Percentiles rank a stretch among this genome's conserved stretches.
These are phyloP conservation scores for Limulus polyphemus DNA, from an alignment of 2,888 invertebrate species.

Conservation along the genomic window DNA sequence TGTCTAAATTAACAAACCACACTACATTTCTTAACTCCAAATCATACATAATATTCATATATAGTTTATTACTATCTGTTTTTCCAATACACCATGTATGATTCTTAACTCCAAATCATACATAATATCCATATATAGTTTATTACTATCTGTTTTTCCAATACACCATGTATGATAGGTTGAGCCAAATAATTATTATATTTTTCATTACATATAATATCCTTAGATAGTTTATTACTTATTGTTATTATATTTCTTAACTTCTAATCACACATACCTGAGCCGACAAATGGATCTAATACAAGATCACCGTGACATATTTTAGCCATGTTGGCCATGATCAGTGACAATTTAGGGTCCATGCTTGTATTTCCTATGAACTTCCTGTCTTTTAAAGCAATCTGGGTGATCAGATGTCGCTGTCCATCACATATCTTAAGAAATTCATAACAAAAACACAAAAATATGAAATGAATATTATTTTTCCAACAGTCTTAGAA, in stretches of 20 bases:
- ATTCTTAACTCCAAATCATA: too few species aligned
- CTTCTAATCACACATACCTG: constrained; percentile 35
- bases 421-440: constrained; percentile 71
- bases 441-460: constrained; percentile 3
- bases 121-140: too few species aligned
- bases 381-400: constrained; percentile 74
- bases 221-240: neutral
- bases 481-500: too few species aligned
- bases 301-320: constrained; percentile 58
- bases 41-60: too few species aligned
- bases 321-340: constrained; percentile 91
- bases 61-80: too few species aligned
- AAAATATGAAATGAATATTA: neutral
- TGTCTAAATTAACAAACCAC: too few species aligned
- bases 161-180: too few species aligned
- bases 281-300: constrained; percentile 89
- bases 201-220: too few species aligned
- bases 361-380: constrained; percentile 98
- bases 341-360: constrained; percentile 84
- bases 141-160: too few species aligned
- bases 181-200: too few species aligned
- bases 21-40: too few species aligned
- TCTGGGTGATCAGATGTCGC: constrained; percentile 59
- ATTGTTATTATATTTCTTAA: neutral
- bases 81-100: too few species aligned